Evolutionary conservation across 2,797 vertebrate genomes (phyloP).

Genomic region (Acrossocheilus wenchowensis): DNA sequence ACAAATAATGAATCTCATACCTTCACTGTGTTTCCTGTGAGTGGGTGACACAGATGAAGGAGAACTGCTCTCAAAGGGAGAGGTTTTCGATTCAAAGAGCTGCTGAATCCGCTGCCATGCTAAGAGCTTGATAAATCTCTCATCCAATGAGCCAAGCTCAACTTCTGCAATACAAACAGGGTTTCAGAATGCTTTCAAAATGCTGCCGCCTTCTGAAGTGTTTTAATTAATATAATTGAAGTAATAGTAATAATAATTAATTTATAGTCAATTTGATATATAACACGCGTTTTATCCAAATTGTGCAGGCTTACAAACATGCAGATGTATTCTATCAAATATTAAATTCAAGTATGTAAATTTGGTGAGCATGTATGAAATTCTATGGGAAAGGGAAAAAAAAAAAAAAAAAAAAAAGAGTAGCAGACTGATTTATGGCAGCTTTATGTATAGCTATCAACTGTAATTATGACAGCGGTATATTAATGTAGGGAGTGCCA

Average conservation of each 20-base stretch:
- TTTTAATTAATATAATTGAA: background rate
- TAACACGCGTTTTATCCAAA: background rate
- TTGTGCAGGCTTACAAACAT: background rate
- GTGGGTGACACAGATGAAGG: slow-evolving; percentile 72
- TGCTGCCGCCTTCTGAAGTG: background rate
- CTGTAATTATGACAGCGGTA: background rate
- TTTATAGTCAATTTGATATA: background rate
- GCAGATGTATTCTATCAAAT: background rate
- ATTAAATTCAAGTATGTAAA: background rate
- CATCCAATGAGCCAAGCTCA: slow-evolving; percentile 92
- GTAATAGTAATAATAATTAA: background rate
- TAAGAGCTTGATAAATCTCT: slow-evolving; percentile 93
- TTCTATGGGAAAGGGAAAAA: background rate
- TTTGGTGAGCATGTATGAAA: background rate
- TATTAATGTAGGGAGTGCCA: background rate
- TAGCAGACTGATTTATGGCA: background rate
- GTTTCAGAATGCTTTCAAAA: slow-evolving; percentile 9
- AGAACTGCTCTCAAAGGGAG: slow-evolving; percentile 72
- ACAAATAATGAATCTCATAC: slow-evolving; percentile 21
- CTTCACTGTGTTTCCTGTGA: slow-evolving; percentile 44
- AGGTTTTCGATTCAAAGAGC: slow-evolving; percentile 89
- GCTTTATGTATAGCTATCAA: background rate
- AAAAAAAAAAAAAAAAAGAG: background rate
- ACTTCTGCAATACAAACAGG: slow-evolving; percentile 80
- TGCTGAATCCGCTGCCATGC: slow-evolving; percentile 99